A percentile compares a stretch with the other conserved stretches of the same genome.
phyloP scores from a whole-genome alignment of 30 jellyfish, hydroid and myxozoan genomes.

The Pelagia noctiluca region DNA sequence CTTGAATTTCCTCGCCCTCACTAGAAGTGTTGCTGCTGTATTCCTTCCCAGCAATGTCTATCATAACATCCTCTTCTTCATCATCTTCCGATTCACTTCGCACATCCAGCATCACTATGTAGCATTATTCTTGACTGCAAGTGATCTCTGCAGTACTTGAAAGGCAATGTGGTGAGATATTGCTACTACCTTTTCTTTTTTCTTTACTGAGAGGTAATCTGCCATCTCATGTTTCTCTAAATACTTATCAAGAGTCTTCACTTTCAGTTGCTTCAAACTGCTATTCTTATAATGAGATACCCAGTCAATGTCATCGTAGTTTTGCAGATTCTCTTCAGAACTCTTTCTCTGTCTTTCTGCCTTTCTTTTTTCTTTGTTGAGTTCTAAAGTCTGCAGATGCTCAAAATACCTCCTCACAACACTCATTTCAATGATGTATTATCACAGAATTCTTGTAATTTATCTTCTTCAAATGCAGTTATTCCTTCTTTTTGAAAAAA shows the following conservation, averaged over 20 bases:
- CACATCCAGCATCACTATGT: background rate
- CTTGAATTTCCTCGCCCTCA: constrained; percentile 24
- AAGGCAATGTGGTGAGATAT: constrained; percentile 3
- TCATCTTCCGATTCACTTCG: constrained; percentile 1
- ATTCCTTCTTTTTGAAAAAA: background rate
- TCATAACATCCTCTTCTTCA: constrained; percentile 11
- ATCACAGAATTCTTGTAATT: constrained; percentile 19
- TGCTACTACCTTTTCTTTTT: constrained; percentile 14
- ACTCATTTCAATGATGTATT: constrained; percentile 4
- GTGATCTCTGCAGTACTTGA: background rate
- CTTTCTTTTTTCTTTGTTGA: background rate
- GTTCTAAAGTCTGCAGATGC: constrained; percentile 8
- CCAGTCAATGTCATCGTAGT: constrained; percentile 41
- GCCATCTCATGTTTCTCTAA: background rate
- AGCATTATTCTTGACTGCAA: background rate
- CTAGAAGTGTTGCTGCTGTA: constrained; percentile 31
- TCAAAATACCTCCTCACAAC: constrained; percentile 4
- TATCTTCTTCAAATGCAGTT: background rate
- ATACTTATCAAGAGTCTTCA: constrained; percentile 34
- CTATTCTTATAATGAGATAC: background rate
- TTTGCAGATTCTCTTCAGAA: constrained; percentile 2
- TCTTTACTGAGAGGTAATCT: background rate
- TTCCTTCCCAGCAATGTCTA: constrained; percentile 17
- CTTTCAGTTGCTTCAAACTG: constrained; percentile 5
- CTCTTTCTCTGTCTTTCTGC: background rate